phyloP scores from a whole-genome alignment of 1,140 invertebrate species.

The Hyphantria cunea region DNA sequence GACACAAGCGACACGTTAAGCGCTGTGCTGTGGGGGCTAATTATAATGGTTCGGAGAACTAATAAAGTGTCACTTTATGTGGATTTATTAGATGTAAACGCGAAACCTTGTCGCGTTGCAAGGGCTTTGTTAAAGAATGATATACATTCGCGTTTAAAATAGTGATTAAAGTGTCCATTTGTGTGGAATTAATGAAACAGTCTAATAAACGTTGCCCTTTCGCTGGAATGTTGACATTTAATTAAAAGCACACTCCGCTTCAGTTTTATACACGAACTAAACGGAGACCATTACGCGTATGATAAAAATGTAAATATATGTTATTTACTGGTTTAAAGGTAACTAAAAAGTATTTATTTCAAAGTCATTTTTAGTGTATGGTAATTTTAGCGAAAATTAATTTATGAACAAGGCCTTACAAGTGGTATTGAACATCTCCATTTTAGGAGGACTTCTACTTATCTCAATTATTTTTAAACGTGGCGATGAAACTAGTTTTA shows the following conservation, averaged over 20 bases:
- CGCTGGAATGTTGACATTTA: conserved; percentile 61
- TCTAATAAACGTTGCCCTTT: conserved; percentile 50
- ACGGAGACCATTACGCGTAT: conserved; percentile 40
- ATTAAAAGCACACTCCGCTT: conserved; percentile 46
- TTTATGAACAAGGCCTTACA: not conserved
- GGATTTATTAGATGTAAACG: not conserved
- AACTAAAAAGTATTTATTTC: conserved; percentile 9
- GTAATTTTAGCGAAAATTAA: not conserved
- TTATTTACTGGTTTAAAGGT: conserved; percentile 5
- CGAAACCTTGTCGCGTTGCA: not conserved
- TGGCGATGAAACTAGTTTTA: too few relatives aligned
- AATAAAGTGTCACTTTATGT: not conserved
- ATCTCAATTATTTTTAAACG: too few relatives aligned
- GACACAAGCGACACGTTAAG: not conserved
- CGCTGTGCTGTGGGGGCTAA: too few relatives aligned
- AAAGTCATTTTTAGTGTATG: not conserved
- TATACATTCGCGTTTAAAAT: conserved; percentile 31
- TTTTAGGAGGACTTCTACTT: too few relatives aligned
- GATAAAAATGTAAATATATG: conserved; percentile 33
- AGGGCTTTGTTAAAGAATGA: conserved; percentile 26
- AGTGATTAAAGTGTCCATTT: conserved; percentile 33
- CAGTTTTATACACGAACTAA: conserved; percentile 42
- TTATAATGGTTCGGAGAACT: not conserved
- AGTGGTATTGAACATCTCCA: too few relatives aligned
- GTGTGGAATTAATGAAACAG: conserved; percentile 41